Conservation (phyloP, 2,113 vertebrate genomes). For the Corythaeola cristata region DNA sequence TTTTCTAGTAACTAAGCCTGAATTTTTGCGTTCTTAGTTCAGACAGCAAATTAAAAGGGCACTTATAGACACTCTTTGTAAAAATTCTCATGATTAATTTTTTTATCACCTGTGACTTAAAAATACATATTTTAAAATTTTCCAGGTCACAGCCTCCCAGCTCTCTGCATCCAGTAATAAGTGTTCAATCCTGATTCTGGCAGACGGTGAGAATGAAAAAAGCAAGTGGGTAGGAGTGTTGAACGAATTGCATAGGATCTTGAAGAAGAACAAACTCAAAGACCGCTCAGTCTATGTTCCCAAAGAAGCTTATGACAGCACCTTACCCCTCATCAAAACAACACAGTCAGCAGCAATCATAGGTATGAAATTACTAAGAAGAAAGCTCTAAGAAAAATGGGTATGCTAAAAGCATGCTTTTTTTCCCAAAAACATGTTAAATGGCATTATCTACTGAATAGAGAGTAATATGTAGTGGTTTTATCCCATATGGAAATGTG, state of each 20-base stretch:
- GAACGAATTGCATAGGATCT: slow-evolving; percentile 92
- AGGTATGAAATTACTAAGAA: slow-evolving; percentile 70
- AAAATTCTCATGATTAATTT: not conserved
- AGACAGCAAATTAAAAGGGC: not conserved
- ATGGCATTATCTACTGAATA: not conserved
- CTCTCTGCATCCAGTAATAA: slow-evolving; percentile 89
- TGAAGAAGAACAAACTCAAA: slow-evolving; percentile 98
- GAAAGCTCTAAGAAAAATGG: not conserved
- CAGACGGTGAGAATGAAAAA: slow-evolving; percentile 92
- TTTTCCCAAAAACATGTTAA: not conserved
- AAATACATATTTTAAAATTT: not conserved
- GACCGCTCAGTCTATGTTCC: slow-evolving; percentile 95
- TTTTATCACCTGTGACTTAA: not conserved
- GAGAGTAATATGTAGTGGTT: not conserved
- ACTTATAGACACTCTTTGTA: not conserved
- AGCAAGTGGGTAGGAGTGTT: slow-evolving; percentile 95
- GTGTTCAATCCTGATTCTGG: slow-evolving; percentile 93
- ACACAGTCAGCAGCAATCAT: slow-evolving; percentile 95
- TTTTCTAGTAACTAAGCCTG: not conserved
- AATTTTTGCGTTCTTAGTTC: not conserved
- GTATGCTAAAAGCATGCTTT: not conserved
- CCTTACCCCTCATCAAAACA: slow-evolving; percentile 96
- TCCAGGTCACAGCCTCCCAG: slow-evolving; percentile 94
- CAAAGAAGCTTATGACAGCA: slow-evolving; percentile 98
- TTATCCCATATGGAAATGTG: not conserved